A percentile compares a stretch with the other conserved stretches of the same genome.
Evolutionary conservation across 2,888 invertebrate species (phyloP).

Genomic region (Rapana venosa): DNA sequence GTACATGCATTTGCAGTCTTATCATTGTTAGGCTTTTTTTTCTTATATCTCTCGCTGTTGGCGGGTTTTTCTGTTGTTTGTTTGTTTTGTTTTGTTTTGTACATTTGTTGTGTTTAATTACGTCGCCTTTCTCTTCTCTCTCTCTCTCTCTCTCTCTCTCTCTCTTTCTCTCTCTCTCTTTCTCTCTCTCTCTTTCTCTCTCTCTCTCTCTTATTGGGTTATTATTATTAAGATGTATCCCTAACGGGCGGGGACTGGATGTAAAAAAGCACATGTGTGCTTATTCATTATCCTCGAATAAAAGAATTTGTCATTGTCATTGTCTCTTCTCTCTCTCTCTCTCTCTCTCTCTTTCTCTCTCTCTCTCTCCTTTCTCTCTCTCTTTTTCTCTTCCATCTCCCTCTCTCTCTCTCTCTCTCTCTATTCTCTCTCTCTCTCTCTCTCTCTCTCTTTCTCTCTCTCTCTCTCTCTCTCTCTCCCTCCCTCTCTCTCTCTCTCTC

Average conservation of each 20-base stretch:
- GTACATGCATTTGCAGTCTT: too few relatives aligned
- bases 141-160: too few relatives aligned
- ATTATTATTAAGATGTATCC: background rate
- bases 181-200: background rate
- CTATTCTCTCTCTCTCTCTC: background rate
- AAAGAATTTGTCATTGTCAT: background rate
- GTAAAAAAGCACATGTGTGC: too few relatives aligned
- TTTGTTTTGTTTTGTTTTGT: background rate
- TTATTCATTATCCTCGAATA: background rate
- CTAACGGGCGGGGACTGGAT: too few relatives aligned
- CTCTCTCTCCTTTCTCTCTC: background rate
- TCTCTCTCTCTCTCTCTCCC: background rate
- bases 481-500: background rate
- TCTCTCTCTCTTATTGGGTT: background rate
- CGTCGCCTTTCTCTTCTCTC: background rate
- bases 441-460: background rate
- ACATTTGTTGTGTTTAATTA: background rate
- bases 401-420: background rate
- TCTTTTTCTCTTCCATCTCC: background rate
- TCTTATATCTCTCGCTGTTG: too few relatives aligned
- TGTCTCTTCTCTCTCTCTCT: background rate
- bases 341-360: background rate
- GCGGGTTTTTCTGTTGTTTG: background rate
- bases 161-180: background rate
- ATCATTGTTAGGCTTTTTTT: too few relatives aligned